These are phyloP conservation scores for Dryoscopus gambensis DNA, from an alignment of 2,113 vertebrate species.

Conservation along the genomic window DNA sequence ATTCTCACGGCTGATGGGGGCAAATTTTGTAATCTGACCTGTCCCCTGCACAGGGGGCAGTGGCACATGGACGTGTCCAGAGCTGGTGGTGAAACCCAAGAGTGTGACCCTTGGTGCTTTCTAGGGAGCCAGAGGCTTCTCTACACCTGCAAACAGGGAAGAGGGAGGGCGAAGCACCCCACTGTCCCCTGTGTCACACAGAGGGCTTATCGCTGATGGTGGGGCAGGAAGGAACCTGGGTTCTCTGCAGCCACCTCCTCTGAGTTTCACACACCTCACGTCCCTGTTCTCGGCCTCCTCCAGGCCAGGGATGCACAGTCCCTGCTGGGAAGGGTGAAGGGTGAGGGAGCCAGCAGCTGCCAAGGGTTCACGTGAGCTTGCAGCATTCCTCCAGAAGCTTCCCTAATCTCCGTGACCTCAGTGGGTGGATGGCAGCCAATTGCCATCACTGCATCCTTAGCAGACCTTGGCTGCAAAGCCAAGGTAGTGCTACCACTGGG, in stretches of 20 bases:
- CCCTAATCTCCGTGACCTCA: background rate
- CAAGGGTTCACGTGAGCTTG: background rate
- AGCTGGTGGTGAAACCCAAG: background rate
- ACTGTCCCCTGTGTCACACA: background rate
- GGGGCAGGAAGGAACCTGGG: background rate
- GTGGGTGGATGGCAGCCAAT: background rate
- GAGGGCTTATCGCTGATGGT: background rate
- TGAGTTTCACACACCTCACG: background rate
- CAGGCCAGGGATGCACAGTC: background rate
- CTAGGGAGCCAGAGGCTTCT: background rate
- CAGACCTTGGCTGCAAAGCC: background rate
- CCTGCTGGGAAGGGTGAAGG: background rate
- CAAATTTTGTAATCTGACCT: fast-evolving
- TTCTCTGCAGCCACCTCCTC: background rate
- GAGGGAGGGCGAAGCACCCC: background rate
- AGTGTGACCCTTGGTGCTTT: background rate
- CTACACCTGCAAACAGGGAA: background rate
- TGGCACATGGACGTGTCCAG: background rate
- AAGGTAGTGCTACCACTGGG: background rate
- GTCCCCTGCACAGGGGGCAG: fast-evolving
- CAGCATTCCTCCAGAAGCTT: constrained; percentile 25
- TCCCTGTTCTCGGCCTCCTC: background rate
- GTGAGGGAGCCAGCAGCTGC: background rate
- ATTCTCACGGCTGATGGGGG: background rate
- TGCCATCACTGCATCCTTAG: background rate